A percentile compares a stretch with the other conserved stretches of the same genome.
These are phyloP conservation scores for Pangasius larnaudii DNA, from an alignment of 2,797 vertebrate species.

Conservation along the genomic window DNA sequence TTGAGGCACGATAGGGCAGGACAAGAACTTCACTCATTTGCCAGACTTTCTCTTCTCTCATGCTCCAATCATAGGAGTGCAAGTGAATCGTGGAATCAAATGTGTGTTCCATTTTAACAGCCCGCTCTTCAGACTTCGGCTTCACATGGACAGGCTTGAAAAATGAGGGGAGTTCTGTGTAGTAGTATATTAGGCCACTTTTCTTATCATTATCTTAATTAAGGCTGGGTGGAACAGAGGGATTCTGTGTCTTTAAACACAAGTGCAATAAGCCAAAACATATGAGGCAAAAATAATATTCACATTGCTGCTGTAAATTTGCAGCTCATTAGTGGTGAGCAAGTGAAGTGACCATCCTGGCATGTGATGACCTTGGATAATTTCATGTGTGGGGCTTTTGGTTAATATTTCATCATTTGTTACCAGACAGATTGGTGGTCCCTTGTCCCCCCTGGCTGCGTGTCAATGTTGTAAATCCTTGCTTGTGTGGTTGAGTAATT, in stretches of 20 bases:
- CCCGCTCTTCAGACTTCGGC: background rate
- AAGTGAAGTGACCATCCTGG: constrained; percentile 53
- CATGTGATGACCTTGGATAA: constrained; percentile 58
- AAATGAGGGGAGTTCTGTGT: constrained; percentile 22
- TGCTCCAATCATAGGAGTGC: constrained; percentile 23
- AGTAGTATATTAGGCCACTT: constrained; percentile 24
- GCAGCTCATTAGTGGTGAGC: constrained; percentile 59
- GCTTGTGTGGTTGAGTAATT: constrained; percentile 60
- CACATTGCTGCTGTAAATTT: constrained; percentile 56
- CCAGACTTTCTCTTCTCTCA: constrained; percentile 38
- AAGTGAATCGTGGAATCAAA: constrained; percentile 21
- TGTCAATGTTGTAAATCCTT: constrained; percentile 63
- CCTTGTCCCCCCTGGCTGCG: constrained; percentile 58
- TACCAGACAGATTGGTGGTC: constrained; percentile 61
- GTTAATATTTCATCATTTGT: constrained; percentile 63
- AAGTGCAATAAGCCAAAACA: constrained; percentile 54
- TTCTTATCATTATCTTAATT: constrained; percentile 43
- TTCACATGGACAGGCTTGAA: constrained; percentile 12
- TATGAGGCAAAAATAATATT: constrained; percentile 57
- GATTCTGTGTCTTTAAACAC: constrained; percentile 51
- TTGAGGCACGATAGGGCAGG: constrained; percentile 46
- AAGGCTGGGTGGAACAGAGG: constrained; percentile 35
- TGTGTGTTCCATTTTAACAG: constrained; percentile 5
- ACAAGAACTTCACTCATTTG: constrained; percentile 35
- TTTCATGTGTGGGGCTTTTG: constrained; percentile 54